These are phyloP conservation scores for Nestor notabilis DNA, from an alignment of 2,113 vertebrate genomes.

Conservation along the genomic window DNA sequence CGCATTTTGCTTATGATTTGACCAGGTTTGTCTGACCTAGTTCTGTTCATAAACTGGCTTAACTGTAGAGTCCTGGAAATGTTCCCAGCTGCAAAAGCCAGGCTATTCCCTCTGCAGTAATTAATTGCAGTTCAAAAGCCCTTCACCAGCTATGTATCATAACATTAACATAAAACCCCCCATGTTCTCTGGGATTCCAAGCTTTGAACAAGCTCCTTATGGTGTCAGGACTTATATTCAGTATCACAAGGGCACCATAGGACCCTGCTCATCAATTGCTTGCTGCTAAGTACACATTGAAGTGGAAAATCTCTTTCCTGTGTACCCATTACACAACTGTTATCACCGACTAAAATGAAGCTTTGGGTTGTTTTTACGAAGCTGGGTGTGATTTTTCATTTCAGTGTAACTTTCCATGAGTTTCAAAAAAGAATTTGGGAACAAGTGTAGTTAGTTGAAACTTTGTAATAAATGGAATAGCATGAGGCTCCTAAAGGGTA, in stretches of 20 bases:
- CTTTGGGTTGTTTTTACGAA: not conserved
- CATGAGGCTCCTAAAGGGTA: not conserved
- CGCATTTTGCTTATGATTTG: slow-evolving; percentile 5
- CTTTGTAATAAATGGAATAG: not conserved
- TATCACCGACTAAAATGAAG: not conserved
- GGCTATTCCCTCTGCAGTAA: slow-evolving; percentile 41
- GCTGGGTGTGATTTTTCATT: slow-evolving; percentile 15
- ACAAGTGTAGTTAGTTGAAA: not conserved
- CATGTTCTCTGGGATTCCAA: not conserved
- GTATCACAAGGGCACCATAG: not conserved
- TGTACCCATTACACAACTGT: not conserved
- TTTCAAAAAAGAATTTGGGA: not conserved
- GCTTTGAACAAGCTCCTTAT: slow-evolving; percentile 48
- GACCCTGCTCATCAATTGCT: not conserved
- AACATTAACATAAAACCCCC: not conserved
- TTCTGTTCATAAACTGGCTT: slow-evolving; percentile 51
- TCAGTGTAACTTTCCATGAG: not conserved
- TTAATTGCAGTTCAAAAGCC: slow-evolving; percentile 53
- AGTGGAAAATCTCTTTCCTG: slow-evolving; percentile 48
- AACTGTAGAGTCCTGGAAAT: slow-evolving; percentile 40
- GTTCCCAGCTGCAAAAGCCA: slow-evolving; percentile 45
- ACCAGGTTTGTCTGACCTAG: slow-evolving; percentile 60
- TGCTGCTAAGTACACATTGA: not conserved
- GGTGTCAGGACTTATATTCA: not conserved
- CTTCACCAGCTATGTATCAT: slow-evolving; percentile 12